Evolutionary conservation across 2,888 invertebrate genomes (phyloP), one percentile per base, ranked within the genome.

Genomic region (Pyralis farinalis): DNA sequence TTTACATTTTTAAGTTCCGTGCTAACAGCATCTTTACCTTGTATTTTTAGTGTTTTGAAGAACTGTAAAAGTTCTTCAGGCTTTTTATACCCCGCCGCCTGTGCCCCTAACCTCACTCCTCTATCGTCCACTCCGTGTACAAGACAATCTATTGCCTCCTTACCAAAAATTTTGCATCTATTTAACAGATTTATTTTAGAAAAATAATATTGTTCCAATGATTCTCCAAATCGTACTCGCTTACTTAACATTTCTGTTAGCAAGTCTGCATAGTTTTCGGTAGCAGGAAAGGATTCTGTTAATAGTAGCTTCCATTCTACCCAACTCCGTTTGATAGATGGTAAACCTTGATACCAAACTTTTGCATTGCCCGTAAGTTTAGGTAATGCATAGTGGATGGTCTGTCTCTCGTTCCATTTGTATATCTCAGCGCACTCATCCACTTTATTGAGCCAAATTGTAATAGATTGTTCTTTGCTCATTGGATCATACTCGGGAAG

Each of bases 121-220:
- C 44, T 43, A 33, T 47, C 45, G 5, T 50, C 50, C 8, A 50
- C 25, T 3, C 44, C 47, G 29, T 46, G 35, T 1, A 47, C 3
- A 7, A 50, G 10, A 16, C 47, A 47, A 27, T 47, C 50, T 2
- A 50, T 39, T 7, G 47, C 35, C 25, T 43, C 30, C 12, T 10
- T 30, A 4, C 38, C 35, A 7, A 5, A 21, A 8, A 43, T 40
- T 16, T n/a, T n/a, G n/a, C n/a, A n/a, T n/a, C n/a, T n/a, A n/a
- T n/a, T n/a, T n/a, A n/a, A n/a, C n/a, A n/a, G 12, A 11, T 51
- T 53, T 3, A 51, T 35, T 31, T 53, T 51, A 0, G 40, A 25
- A 34, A 39, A 53, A 43, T 44, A 53, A 35, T 51, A 51, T 1
- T 37, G 16, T 16, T 50, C 48, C 7, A 53, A 21, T 3, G 49